Conservation (phyloP, 92 coral and sea anemone genomes). For the Palythoa caribaeorum region DNA sequence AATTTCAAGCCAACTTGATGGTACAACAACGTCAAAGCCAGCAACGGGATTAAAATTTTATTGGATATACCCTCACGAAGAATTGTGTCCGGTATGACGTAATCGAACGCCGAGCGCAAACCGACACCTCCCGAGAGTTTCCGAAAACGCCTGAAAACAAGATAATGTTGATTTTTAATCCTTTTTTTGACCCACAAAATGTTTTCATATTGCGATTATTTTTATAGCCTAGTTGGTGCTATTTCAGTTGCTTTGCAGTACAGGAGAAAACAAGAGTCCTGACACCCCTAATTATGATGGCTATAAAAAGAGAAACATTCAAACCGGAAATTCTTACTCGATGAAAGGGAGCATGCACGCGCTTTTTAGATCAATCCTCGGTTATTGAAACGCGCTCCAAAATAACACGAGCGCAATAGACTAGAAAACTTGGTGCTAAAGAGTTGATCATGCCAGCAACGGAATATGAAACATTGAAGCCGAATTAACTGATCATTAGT, state of each 20-base stretch:
- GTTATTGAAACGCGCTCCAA: too few species aligned
- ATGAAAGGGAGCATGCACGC: too few species aligned
- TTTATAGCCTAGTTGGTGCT: not conserved
- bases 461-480: too few species aligned
- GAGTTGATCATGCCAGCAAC: too few species aligned
- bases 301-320: not conserved
- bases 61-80: slow-evolving; percentile 60
- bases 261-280: not conserved
- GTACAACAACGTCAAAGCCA: slow-evolving; percentile 94
- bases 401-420: too few species aligned
- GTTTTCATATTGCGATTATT: not conserved
- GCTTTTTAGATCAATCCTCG: too few species aligned
- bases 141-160: slow-evolving; percentile 54
- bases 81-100: slow-evolving; percentile 82
- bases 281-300: not conserved
- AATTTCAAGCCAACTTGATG: slow-evolving; percentile 89
- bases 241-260: not conserved
- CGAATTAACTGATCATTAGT: too few species aligned
- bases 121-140: slow-evolving; percentile 66
- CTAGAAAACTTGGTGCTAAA: too few species aligned
- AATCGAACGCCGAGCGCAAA: slow-evolving; percentile 56
- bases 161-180: not conserved
- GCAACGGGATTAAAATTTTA: slow-evolving; percentile 94
- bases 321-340: not conserved
- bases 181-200: not conserved